Base-by-base conservation (phyloP, 2,113 vertebrate genomes). In the Candoia aspera region DNA sequence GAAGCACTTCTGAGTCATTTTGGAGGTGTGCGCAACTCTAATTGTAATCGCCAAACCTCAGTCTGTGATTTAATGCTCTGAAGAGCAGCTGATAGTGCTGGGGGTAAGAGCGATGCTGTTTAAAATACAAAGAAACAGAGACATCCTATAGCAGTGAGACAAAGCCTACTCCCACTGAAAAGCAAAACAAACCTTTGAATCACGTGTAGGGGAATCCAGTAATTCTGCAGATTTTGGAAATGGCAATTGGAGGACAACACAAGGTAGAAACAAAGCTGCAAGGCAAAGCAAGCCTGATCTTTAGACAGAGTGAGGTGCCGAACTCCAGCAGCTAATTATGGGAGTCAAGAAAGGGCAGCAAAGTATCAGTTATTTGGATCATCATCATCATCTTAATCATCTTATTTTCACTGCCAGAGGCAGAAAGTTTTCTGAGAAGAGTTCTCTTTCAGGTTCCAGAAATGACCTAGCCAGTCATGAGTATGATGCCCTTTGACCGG, bases 181-280 rank as follows among this genome's bases (percentile, higher is more conserved):
- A 88, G 49, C 88, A 93, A 91, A 93, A 46, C 8, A 87, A 60
- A 62, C 79, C 93, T 94, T 42, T 0, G 0, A 93, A 55, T 92
- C 93, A 86, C 1, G 42, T 59, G 92, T 62, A 29, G 29, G 95
- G 24, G 91, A 94, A 94, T 59, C 53, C 0, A 95, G 64, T 91
- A 93, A 90, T 95, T 87, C 88, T 64, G 88, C 29, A 94, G 26
- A 46, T 58, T 89, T 91, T 95, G 90, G 83, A 95, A 93, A 93
- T 49, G 29, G 59, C 0, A 87, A 26, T 13, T 79, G 90, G 58
- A 94, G 13, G 42, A 92, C 85, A 84, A 89, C 93, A 55, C n/a
- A 92, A 92, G 93, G 91, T 86, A 84, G 86, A 91, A 57, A 26
- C 42, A 58, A 90, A 93, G 33, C 92, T 94, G 92, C 55, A 53